Percentiles rank a stretch among this genome's conserved stretches.
Evolutionary conservation across 2,113 vertebrate genomes (phyloP).

Genomic region (Caranx melampygus): DNA sequence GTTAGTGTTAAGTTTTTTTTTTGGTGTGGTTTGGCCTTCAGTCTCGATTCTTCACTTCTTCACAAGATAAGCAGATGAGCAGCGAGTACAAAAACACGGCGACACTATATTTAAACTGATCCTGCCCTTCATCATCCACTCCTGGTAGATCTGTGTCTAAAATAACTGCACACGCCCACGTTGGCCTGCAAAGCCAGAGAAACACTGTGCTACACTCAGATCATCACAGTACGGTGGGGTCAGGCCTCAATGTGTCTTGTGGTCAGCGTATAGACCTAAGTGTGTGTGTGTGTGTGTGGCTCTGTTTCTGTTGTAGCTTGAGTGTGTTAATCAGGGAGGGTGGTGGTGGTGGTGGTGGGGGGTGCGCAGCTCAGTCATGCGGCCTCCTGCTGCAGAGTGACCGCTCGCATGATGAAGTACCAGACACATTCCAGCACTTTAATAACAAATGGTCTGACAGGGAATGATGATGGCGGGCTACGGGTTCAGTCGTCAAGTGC

Average conservation of each 20-base stretch:
- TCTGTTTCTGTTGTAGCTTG: constrained; percentile 14
- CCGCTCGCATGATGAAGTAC: constrained; percentile 81
- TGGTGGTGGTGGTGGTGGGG: constrained; percentile 46
- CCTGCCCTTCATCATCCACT: neutral
- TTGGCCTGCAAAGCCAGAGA: neutral
- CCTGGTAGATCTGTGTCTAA: neutral
- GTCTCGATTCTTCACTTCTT: no score
- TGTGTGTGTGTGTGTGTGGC: neutral
- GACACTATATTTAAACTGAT: neutral
- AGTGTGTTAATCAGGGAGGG: constrained; percentile 24
- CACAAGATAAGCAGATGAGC: no score
- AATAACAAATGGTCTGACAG: constrained; percentile 84
- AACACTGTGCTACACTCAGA: neutral
- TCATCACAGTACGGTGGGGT: neutral
- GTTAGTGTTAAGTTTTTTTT: no score
- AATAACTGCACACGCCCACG: constrained; percentile 1
- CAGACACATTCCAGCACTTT: constrained; percentile 83
- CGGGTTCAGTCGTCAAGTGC: constrained; percentile 60
- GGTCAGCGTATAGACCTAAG: neutral
- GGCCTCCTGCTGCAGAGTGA: constrained; percentile 81
- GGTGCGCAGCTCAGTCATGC: constrained; percentile 62
- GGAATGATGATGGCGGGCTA: constrained; percentile 64
- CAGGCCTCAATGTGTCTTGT: neutral
- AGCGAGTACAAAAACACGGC: no score
- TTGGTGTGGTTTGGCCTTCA: no score